These are phyloP conservation scores for Coptodon bakossiorum DNA, from an alignment of 2,113 vertebrate species.

Conservation along the genomic window DNA sequence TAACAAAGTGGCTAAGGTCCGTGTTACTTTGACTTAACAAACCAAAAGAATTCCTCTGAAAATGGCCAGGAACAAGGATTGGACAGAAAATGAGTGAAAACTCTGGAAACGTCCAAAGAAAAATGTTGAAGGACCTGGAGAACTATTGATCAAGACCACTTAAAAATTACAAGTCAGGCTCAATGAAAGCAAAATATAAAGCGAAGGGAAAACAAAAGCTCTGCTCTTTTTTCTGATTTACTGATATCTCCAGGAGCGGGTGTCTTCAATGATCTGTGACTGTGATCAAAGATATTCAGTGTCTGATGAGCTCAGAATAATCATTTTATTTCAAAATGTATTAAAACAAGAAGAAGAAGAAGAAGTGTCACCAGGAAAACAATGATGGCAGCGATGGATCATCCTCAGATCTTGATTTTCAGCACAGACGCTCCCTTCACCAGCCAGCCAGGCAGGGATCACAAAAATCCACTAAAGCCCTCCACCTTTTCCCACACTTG, in stretches of 20 bases:
- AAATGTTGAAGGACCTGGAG: not conserved
- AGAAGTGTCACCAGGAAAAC: not conserved
- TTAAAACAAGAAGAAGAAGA: not conserved
- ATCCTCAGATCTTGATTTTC: slow-evolving; percentile 1
- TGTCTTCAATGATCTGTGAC: not conserved
- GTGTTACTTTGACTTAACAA: not conserved
- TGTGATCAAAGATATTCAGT: not conserved
- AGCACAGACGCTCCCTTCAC: not conserved
- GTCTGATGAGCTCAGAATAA: not conserved
- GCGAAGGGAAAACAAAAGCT: not conserved
- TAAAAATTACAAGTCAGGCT: not conserved
- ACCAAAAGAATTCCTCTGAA: not conserved
- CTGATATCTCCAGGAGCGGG: not conserved
- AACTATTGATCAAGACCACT: not conserved
- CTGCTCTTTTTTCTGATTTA: not conserved
- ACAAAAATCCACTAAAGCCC: slow-evolving; percentile 61
- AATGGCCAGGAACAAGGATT: not conserved
- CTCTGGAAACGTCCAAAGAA: not conserved
- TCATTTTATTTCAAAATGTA: not conserved
- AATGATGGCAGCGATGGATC: not conserved
- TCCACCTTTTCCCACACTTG: slow-evolving; percentile 55
- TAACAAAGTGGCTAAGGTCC: not conserved
- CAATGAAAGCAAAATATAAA: not conserved
- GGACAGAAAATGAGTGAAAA: not conserved
- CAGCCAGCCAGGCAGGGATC: slow-evolving; percentile 44